Base-by-base conservation (phyloP, 2,113 vertebrate species). In the Helogale parvula region DNA sequence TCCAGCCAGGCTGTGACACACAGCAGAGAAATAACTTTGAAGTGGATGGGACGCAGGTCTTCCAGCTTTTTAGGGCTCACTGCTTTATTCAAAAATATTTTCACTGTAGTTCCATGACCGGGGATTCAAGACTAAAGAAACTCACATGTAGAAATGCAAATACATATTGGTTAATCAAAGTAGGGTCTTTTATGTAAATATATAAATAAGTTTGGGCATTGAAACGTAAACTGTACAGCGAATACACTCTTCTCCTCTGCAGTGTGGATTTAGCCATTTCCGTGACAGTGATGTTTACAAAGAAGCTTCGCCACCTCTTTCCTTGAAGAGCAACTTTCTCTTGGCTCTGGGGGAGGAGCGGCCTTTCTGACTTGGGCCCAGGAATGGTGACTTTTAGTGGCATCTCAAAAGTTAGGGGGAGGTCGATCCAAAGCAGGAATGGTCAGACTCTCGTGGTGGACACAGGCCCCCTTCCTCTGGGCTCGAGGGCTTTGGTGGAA, bases 141-240 rank as follows among this genome's bases (percentile, higher is more conserved):
- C 52, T 57, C 33, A 21, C 33, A 1, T 41, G 45, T 63, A 50
- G 41, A 45, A 50, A 41, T 90, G 41, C 65, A 87, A 13, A 41
- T 13, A 65, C 29, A 71, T 29, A 2, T 3, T 6, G 52, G 52
- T 27, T 31, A 33, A 68, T 81, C 63, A 23, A n/a, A 66, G 82
- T 35, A 31, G 45, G 21, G 2, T n/a, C 82, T 94, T 66, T 71
- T 68, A 45, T 92, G 90, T 96, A 93, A 93, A 96, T 93, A 96
- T 23, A 90, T 94, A 81, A 84, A 31, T 80, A 80, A 23, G 35
- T 52, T 21, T 63, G 74, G 91, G 90, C 84, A 38, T 63, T 71
- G 41, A 65, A 12, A 29, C n/a, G 27, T 66, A 54, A 57, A 66
- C 27, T 50, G 23, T 77, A 45, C 68, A 54, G 1, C 69, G 65